phyloP scores from a whole-genome alignment of 2,113 vertebrate genomes.

The Chroicocephalus ridibundus region DNA sequence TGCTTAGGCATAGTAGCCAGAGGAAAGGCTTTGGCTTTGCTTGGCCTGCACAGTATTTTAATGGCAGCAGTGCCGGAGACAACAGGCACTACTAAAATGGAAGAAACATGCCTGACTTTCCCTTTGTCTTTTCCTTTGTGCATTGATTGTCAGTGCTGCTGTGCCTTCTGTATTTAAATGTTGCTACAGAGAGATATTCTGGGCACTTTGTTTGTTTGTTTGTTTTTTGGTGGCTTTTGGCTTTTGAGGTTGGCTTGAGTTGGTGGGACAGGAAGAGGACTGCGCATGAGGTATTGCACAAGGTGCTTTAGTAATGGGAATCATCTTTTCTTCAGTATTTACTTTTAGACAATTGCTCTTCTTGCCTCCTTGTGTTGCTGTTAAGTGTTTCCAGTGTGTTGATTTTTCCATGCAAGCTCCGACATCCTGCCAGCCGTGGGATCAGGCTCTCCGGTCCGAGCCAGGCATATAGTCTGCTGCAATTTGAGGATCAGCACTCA shows the following conservation, averaged over 20 bases:
- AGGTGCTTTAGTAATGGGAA: not conserved
- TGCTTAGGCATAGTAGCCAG: not conserved
- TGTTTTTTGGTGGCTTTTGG: not conserved
- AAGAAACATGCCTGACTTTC: not conserved
- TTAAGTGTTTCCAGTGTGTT: not conserved
- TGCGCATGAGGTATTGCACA: not conserved
- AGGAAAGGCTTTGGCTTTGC: not conserved
- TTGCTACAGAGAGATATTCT: not conserved
- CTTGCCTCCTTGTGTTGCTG: not conserved
- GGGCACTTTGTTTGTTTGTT: not conserved
- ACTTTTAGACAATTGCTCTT: not conserved
- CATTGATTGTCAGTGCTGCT: not conserved
- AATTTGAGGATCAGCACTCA: not conserved
- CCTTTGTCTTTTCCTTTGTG: not conserved
- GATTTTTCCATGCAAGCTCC: not conserved
- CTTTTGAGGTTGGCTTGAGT: not conserved
- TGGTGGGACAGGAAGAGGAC: not conserved
- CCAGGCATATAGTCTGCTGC: not conserved
- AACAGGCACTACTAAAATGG: not conserved
- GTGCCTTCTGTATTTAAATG: not conserved
- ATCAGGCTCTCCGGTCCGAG: not conserved
- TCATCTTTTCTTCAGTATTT: not conserved
- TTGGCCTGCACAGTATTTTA: not conserved
- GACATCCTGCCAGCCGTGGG: fast-evolving
- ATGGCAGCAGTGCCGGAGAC: not conserved